Conservation (phyloP, 2,888 invertebrate species). For the Troilus luridus region DNA sequence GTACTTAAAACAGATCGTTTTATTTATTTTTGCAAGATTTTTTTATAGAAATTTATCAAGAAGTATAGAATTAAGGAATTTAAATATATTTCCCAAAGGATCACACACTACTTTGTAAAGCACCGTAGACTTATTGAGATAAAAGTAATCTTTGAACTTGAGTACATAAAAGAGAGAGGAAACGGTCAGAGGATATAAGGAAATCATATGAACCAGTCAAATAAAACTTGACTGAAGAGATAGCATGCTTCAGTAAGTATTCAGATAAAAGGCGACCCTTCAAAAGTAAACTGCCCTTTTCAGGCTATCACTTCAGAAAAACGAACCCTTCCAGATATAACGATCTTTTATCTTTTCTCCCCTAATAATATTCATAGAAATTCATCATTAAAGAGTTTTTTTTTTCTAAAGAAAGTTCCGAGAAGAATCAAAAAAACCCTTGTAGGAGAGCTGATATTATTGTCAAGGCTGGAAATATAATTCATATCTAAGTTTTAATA, state of each 20-base stretch:
- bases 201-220: constrained; percentile 30
- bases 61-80: neutral
- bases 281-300: constrained; percentile 33
- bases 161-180: neutral
- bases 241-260: constrained; percentile 25
- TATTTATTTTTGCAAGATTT: too few species aligned
- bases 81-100: neutral
- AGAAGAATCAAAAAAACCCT: neutral
- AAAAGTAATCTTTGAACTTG: neutral
- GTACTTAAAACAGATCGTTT: too few species aligned
- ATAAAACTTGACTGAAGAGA: constrained; percentile 22
- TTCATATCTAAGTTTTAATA: neutral
- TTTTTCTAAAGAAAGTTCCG: neutral
- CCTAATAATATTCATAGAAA: constrained; percentile 10
- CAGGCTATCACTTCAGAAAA: constrained; percentile 27
- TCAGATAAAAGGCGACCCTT: constrained; percentile 13
- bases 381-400: neutral
- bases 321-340: neutral
- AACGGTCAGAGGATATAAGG: neutral
- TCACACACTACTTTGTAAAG: neutral
- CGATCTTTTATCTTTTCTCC: constrained; percentile 15
- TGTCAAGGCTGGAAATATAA: neutral
- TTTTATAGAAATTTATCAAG: neutral
- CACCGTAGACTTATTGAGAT: neutral
- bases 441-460: neutral